These are phyloP conservation scores for Leucania comma DNA, from an alignment of 2,888 invertebrate genomes.

Conservation along the genomic window DNA sequence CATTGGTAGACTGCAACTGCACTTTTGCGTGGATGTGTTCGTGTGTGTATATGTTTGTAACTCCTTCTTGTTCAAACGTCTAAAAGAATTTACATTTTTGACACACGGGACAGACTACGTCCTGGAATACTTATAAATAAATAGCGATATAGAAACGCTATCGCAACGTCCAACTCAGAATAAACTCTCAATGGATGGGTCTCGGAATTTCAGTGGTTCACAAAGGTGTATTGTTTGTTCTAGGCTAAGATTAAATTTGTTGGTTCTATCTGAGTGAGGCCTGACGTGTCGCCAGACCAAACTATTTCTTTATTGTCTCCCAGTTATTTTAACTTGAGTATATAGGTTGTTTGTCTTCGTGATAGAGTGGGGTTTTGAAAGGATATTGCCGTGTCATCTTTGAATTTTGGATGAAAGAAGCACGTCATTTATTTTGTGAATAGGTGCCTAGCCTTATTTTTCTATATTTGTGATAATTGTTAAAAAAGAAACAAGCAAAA, in stretches of 20 bases:
- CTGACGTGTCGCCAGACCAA: constrained; percentile 55
- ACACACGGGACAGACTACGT: no score
- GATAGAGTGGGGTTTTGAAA: constrained; percentile 22
- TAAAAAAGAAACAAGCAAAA: no score
- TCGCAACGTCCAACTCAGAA: constrained; percentile 47
- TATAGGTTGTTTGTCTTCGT: constrained; percentile 33
- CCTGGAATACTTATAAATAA: no score
- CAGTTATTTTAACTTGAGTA: constrained; percentile 32
- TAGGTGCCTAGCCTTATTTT: neutral
- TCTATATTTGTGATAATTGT: neutral
- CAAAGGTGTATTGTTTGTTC: constrained; percentile 71
- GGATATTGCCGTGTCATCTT: constrained; percentile 34
- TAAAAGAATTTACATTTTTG: no score
- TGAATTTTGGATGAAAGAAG: neutral
- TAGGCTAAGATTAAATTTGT: constrained; percentile 67
- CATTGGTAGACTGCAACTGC: no score
- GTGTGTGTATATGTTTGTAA: no score
- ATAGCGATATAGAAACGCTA: constrained; percentile 1
- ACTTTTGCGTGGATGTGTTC: no score
- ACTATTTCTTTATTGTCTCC: constrained; percentile 54
- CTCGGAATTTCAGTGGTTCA: constrained; percentile 67
- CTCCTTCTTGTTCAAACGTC: no score
- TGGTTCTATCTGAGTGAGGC: constrained; percentile 53
- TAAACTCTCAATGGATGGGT: constrained; percentile 41
- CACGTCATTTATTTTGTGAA: constrained; percentile 10